Conservation (phyloP, 2,797 vertebrate species). For the Heterohyrax brucei region DNA sequence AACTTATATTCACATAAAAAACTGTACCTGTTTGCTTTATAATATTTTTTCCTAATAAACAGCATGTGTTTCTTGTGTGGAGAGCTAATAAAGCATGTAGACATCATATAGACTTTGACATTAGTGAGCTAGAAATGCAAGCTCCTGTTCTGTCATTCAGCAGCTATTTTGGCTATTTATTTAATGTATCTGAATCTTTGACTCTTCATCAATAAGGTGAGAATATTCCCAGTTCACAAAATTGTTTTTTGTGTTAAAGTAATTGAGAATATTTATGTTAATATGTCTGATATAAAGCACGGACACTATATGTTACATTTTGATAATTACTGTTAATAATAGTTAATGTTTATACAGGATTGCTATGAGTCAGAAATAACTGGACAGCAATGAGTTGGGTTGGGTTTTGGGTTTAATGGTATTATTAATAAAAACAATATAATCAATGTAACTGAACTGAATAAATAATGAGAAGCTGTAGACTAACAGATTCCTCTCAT, state of each 20-base stretch:
- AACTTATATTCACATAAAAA: too few relatives aligned
- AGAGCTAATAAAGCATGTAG: background rate
- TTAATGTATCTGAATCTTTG: background rate
- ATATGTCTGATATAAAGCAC: background rate
- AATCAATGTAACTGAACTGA: background rate
- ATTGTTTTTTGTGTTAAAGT: background rate
- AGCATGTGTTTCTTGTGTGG: background rate
- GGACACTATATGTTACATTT: background rate
- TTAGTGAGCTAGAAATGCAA: background rate
- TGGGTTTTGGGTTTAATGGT: background rate
- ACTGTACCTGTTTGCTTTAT: too few relatives aligned
- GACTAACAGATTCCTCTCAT: background rate
- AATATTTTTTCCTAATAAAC: background rate
- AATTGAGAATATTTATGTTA: background rate
- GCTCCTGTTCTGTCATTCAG: background rate
- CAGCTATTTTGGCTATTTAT: background rate
- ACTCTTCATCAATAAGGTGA: background rate
- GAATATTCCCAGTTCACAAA: background rate
- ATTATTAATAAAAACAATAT: background rate
- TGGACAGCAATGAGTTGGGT: too few relatives aligned
- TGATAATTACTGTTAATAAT: background rate
- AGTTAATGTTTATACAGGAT: background rate
- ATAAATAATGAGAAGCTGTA: background rate
- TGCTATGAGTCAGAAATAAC: too few relatives aligned
- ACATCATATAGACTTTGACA: background rate